Conservation (phyloP, 2,888 invertebrate genomes). For the Nephrocerus scutellatus region DNA sequence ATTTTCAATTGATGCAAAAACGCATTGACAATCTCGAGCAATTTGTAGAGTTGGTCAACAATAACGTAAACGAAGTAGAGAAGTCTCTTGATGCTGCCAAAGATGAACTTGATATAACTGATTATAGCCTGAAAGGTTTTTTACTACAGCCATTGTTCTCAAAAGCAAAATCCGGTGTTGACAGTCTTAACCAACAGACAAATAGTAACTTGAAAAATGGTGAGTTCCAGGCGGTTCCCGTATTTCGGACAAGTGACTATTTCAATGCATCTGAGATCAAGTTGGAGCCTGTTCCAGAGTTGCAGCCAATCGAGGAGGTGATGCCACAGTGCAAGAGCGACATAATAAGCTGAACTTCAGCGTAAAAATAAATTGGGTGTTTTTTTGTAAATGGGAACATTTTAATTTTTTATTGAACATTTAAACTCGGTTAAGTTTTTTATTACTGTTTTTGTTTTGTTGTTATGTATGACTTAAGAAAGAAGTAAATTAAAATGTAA, state of each 20-base stretch:
- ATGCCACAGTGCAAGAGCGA: too few relatives aligned
- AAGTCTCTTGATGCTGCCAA: constrained; percentile 57
- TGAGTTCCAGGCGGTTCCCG: constrained; percentile 37
- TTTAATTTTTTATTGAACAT: too few relatives aligned
- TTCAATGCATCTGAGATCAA: constrained; percentile 26
- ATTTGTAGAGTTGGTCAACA: constrained; percentile 52
- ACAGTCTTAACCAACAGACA: constrained; percentile 9
- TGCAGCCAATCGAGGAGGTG: too few relatives aligned
- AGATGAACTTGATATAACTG: constrained; percentile 53
- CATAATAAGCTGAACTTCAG: too few relatives aligned
- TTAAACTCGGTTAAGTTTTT: too few relatives aligned
- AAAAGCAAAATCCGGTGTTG: constrained; percentile 26
- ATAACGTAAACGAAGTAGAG: constrained; percentile 52
- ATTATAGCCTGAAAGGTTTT: constrained; percentile 53
- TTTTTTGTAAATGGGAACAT: too few relatives aligned
- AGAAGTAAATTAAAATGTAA: too few relatives aligned
- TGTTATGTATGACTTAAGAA: too few relatives aligned
- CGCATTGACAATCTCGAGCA: constrained; percentile 53
- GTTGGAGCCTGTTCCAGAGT: too few relatives aligned
- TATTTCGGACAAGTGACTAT: constrained; percentile 42
- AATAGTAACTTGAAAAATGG: constrained; percentile 34
- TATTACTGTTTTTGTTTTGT: too few relatives aligned
- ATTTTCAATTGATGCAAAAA: constrained; percentile 51
- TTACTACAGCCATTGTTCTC: constrained; percentile 56
- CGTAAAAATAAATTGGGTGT: too few relatives aligned